Base-by-base conservation (phyloP, 2,888 invertebrate genomes). In the Pristionchus japonicus region DNA sequence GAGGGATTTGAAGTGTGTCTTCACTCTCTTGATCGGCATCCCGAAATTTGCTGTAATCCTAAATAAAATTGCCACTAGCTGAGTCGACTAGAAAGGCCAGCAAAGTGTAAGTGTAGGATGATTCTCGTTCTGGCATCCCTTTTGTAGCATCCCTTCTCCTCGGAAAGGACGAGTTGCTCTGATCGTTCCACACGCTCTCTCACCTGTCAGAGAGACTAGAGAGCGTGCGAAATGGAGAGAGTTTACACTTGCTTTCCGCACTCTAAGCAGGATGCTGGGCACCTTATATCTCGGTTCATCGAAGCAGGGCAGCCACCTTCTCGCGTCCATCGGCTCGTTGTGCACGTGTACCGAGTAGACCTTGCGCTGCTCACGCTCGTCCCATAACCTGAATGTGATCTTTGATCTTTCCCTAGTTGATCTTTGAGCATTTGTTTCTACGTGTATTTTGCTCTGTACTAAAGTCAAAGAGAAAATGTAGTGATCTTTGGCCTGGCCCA, bases 241-340 rank as follows among this genome's bases (percentile, higher is more conserved):
- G n/a, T n/a, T n/a, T n/a, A 31, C 11, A 20, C 57, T n/a, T 31
- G 64, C 27, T n/a, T 7, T 6, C 61, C 23, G 27, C 23, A 61
- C n/a, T n/a, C n/a, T 23, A 6, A 31, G 17, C 64, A n/a, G n/a
- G n/a, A 31, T 34, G 4, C 47, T 47, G n/a, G n/a, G n/a, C 37
- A 47, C 80, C 27, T 80, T 80, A 13, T 49, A 80, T 20, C 1
- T 13, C 9, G 80, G 80, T 80, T 80, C 80, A 47, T 80, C 80
- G 31, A 80, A 80, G 80, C 49, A 80, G 47, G 80, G 80, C 47
- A 80, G 27, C 80, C 80, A 80, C 49, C 80, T 47, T 0, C 80
- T 11, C 17, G 27, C 49, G 31, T 80, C 80, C 80, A 80, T 80
- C 13, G 47, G 49, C 31, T 80, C 27, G 23, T 47, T 80, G 31